These are phyloP conservation scores for Drosophila trapezifrons DNA, from an alignment of 1,140 invertebrate genomes.

Conservation along the genomic window DNA sequence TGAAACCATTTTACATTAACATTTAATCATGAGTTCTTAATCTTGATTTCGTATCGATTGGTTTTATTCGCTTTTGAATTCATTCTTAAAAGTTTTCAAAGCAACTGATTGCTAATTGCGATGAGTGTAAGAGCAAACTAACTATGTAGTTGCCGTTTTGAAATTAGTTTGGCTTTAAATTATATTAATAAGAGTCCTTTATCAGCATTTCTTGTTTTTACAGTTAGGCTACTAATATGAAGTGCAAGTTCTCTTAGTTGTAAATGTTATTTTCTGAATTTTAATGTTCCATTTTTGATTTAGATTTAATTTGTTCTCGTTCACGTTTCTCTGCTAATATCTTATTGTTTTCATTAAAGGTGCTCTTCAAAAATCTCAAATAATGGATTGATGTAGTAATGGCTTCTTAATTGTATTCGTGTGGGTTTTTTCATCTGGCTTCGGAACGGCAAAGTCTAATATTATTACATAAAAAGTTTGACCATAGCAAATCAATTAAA, in stretches of 20 bases:
- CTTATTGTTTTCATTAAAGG: constrained; percentile 79
- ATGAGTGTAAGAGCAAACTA: constrained; percentile 32
- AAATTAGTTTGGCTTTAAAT: constrained; percentile 19
- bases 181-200: constrained; percentile 10
- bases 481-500: constrained; percentile 34
- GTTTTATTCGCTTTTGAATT: constrained; percentile 32
- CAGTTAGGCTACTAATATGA: constrained; percentile 59
- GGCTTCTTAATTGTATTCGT: constrained; percentile 36
- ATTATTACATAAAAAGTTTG: constrained; percentile 16
- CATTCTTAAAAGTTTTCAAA: constrained; percentile 33
- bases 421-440: constrained; percentile 15
- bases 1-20: constrained; percentile 82
- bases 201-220: constrained; percentile 42
- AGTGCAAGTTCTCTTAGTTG: constrained; percentile 62
- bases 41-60: constrained; percentile 43
- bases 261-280: constrained; percentile 51
- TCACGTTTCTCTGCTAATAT: constrained; percentile 59
- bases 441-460: constrained; percentile 20
- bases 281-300: constrained; percentile 45
- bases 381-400: constrained; percentile 45
- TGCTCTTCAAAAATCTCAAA: constrained; percentile 74
- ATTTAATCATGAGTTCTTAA: constrained; percentile 62
- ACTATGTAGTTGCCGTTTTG: constrained; percentile 8
- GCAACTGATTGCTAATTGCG: constrained; percentile 39
- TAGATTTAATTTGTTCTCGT: constrained; percentile 37